Evolutionary conservation across 2,888 invertebrate species (phyloP).

Genomic region (Philereme transversata): DNA sequence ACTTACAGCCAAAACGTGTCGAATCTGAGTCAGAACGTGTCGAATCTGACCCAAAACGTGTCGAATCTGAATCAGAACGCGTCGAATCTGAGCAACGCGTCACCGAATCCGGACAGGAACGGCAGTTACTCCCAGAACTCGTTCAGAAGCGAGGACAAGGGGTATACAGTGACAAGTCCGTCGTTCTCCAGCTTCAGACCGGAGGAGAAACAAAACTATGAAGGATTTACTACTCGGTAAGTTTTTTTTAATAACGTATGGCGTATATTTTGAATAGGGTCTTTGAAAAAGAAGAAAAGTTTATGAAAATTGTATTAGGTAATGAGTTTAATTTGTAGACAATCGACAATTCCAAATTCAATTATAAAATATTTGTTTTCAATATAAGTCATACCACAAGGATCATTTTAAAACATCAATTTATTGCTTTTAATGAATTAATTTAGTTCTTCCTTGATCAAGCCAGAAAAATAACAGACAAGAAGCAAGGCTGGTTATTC

Average conservation of each 20-base stretch:
- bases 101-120: conserved; percentile 40
- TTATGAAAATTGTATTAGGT: too few relatives aligned
- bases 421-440: too few relatives aligned
- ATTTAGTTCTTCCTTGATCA: too few relatives aligned
- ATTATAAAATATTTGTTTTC: too few relatives aligned
- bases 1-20: conserved; percentile 29
- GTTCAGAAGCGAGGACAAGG: conserved; percentile 55
- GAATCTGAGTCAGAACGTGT: conserved; percentile 20
- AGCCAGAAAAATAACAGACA: too few relatives aligned
- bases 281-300: neutral
- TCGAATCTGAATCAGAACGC: conserved; percentile 9
- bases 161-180: conserved; percentile 64
- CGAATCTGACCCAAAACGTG: conserved; percentile 24
- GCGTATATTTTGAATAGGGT: neutral
- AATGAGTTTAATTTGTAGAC: too few relatives aligned
- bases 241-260: conserved; percentile 38
- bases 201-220: conserved; percentile 82
- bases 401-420: too few relatives aligned
- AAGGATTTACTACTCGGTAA: conserved; percentile 87
- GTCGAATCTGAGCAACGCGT: conserved; percentile 1
- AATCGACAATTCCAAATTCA: too few relatives aligned
- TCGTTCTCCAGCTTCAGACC: conserved; percentile 76
- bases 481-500: too few relatives aligned
- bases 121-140: conserved; percentile 50
- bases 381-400: too few relatives aligned